phyloP scores from a whole-genome alignment of 2,113 vertebrate genomes.

The Cephalophus harveyi region DNA sequence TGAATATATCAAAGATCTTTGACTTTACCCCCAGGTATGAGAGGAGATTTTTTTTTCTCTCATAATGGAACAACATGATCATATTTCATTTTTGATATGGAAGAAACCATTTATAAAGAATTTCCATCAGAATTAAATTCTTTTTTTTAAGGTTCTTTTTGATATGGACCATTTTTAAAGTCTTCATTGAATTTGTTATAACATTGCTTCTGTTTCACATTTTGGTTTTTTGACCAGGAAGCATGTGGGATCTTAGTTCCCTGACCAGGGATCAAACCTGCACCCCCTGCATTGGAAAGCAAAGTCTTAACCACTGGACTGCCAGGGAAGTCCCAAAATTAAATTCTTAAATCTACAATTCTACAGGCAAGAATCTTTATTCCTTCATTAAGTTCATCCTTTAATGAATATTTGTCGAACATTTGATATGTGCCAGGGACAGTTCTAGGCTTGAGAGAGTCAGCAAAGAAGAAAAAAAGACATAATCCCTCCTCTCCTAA shows the following conservation, averaged over 20 bases:
- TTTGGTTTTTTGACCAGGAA: neutral
- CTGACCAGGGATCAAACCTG: neutral
- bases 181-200: neutral
- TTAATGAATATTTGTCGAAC: neutral
- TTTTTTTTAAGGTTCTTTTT: neutral
- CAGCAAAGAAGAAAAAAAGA: neutral
- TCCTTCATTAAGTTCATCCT: neutral
- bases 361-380: neutral
- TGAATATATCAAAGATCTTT: neutral
- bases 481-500: neutral
- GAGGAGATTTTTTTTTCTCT: neutral
- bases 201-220: neutral
- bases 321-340: neutral
- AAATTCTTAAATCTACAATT: neutral
- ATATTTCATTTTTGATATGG: neutral
- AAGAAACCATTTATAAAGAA: neutral
- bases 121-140: neutral
- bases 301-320: neutral
- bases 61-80: neutral
- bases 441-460: neutral
- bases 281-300: neutral
- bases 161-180: neutral
- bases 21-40: neutral
- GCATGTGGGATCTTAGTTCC: neutral
- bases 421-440: neutral